A percentile compares a stretch with the other conserved stretches of the same genome.
Evolutionary conservation across 2,888 invertebrate species (phyloP).

Genomic region (Pyrrhosoma nymphula): DNA sequence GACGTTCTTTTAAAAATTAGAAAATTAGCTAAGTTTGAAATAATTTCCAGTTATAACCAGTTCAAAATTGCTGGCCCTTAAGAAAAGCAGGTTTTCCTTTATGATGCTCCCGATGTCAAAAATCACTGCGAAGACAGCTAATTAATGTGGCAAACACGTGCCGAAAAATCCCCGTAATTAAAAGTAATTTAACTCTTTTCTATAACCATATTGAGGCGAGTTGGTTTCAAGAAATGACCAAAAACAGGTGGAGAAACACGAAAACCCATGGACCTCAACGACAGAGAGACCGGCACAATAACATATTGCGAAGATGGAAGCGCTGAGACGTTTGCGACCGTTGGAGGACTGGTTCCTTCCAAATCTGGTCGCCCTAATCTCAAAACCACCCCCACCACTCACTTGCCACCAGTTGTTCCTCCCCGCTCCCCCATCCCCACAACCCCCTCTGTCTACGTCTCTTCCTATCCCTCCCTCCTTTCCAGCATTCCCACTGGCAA

Average conservation of each 20-base stretch:
- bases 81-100: no score
- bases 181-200: neutral
- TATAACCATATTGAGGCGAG: neutral
- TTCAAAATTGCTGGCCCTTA: no score
- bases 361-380: neutral
- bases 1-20: no score
- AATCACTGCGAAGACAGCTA: neutral
- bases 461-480: neutral
- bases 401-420: neutral
- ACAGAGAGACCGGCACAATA: neutral
- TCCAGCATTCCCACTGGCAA: no score
- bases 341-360: neutral
- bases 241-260: neutral
- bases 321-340: no score
- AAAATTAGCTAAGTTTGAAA: no score
- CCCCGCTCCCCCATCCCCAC: neutral
- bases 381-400: no score
- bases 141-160: neutral
- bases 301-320: neutral
- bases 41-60: no score
- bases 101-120: neutral
- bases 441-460: no score
- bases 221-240: neutral
- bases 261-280: no score
- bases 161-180: neutral